Base-by-base conservation (phyloP, 2,888 invertebrate genomes). In the Polyommatus icarus region DNA sequence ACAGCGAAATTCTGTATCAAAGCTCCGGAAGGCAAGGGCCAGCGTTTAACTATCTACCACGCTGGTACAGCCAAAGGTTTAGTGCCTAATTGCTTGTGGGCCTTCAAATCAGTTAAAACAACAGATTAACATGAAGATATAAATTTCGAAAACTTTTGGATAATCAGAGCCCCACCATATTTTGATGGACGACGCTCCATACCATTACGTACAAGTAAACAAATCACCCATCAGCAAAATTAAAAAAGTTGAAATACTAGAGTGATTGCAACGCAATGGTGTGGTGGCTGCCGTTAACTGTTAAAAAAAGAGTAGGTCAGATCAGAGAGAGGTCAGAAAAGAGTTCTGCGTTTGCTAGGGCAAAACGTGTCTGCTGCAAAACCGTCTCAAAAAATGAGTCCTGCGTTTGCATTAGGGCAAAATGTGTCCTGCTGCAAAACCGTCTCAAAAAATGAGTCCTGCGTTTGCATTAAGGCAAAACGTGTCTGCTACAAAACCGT, bases 111-210 rank as follows among this genome's bases (percentile, higher is more conserved):
- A 18, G 46, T 77, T 20, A 81, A 78, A 71, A 80, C 79, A 50
- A 78, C 77, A 72, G 79, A 80, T 12, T 79, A 79, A 75, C 80
- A 81, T 32, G 79, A 81, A 75, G 78, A 81, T 67, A 81, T 80
- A 76, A 80, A 80, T 79, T 79, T 75, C 50, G 77, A 80, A 80
- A 80, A 78, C 29, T 80, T 80, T 72, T 80, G 24, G 40, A 79
- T 15, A 79, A 80, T 78, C 79, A 29, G 80, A 59, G 78, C 80
- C 10, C 76, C 73, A 20, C 20, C 72, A 32, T 61, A 82, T 81
- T 61, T 20, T 81, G 10, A 80, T 82, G 82, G 80, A 81, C 71
- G 81, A 83, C 54, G 80, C 78, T 20, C 77, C 81, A 50, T 81
- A 82, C 54, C 82, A 82, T 73, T 81, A 79, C 8, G 79, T 81